Evolutionary conservation across 2,113 vertebrate species (phyloP).

Genomic region (Vidua macroura): DNA sequence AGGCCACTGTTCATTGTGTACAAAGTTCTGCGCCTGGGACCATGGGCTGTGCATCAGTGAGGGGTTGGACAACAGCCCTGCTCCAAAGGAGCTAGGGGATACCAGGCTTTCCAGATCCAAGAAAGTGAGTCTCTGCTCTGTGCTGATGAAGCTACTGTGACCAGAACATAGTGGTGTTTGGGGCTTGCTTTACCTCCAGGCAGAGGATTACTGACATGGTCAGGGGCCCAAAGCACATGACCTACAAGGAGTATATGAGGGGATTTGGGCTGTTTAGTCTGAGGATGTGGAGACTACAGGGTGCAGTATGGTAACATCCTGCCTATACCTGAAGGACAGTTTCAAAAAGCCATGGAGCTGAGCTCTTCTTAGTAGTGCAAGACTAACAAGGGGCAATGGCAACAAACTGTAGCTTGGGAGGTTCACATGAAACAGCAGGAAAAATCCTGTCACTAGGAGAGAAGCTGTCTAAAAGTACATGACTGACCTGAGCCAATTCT

Average conservation of each 20-base stretch:
- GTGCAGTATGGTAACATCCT: background rate
- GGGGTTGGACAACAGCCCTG: background rate
- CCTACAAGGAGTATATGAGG: background rate
- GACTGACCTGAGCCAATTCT: background rate
- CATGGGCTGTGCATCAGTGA: background rate
- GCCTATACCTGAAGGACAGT: background rate
- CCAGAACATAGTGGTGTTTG: background rate
- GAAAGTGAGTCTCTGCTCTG: background rate
- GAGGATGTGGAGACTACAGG: background rate
- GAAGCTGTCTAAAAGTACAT: background rate
- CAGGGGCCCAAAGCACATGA: fast-evolving
- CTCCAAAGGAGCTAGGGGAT: background rate
- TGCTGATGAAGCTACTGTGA: background rate
- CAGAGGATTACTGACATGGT: background rate
- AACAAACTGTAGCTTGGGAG: background rate
- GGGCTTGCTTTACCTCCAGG: background rate
- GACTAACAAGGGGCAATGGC: background rate
- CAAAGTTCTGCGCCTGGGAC: fast-evolving
- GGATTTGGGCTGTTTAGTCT: background rate
- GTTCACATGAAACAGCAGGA: background rate
- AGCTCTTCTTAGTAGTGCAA: background rate
- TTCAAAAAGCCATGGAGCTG: background rate
- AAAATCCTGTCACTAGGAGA: background rate
- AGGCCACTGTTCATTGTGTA: fast-evolving
- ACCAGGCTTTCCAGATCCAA: background rate